Evolutionary conservation across 1,140 invertebrate species (phyloP).

Genomic region (Trinorchestia longiramus): DNA sequence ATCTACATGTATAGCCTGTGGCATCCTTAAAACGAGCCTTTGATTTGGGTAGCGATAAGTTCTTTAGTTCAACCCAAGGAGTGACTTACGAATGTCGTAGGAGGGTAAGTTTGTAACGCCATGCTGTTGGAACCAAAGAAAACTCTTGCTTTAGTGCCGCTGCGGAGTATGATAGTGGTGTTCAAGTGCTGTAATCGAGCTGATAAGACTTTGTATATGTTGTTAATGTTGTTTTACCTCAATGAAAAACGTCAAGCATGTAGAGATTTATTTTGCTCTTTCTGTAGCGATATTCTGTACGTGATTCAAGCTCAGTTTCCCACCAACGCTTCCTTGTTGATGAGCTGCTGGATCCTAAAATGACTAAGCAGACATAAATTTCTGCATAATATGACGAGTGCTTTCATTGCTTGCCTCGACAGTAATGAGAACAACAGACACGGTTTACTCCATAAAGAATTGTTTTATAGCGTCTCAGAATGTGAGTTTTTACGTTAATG

Average conservation of each 20-base stretch:
- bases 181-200: neutral
- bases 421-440: neutral
- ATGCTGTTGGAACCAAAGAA: neutral
- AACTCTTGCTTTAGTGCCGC: conserved; percentile 44
- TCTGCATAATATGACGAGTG: neutral
- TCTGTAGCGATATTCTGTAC: neutral
- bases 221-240: conserved; percentile 13
- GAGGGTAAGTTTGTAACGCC: neutral
- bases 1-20: conserved; percentile 27
- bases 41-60: conserved; percentile 20
- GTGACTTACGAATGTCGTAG: neutral
- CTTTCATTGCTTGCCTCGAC: neutral
- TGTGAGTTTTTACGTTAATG: too few species aligned
- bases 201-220: conserved; percentile 40
- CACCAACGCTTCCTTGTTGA: neutral
- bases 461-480: neutral
- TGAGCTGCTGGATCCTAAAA: neutral
- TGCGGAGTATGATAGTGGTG: conserved; percentile 6
- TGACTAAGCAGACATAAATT: neutral
- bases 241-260: neutral
- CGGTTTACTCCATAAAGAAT: neutral
- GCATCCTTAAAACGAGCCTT: neutral
- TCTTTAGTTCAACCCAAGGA: neutral
- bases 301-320: neutral
- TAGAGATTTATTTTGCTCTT: neutral